Conservation (phyloP, 2,888 invertebrate genomes). For the Girardia tigrina region DNA sequence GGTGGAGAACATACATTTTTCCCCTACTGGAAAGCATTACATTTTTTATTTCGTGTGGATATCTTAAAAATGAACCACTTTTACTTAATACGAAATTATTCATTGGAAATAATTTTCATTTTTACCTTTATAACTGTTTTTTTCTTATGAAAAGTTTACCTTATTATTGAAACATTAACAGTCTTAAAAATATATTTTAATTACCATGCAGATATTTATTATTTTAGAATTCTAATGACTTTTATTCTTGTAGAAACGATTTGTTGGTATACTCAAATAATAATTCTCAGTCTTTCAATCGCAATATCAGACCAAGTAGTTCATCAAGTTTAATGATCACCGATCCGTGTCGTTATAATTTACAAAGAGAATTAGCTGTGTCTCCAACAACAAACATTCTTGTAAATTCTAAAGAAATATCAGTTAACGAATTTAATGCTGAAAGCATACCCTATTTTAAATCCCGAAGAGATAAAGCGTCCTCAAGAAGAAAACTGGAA, state of each 20-base stretch:
- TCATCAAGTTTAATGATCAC: not conserved
- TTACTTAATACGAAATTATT: too few species aligned
- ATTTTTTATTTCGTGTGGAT: too few species aligned
- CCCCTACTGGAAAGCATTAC: too few species aligned
- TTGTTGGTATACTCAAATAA: not conserved
- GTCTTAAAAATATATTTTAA: too few species aligned
- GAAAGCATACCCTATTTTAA: not conserved
- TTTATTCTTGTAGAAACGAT: not conserved
- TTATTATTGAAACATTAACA: too few species aligned
- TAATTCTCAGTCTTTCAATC: not conserved
- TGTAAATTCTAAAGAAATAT: not conserved
- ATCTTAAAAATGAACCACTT: too few species aligned
- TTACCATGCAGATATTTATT: too few species aligned
- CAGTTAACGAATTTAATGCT: not conserved
- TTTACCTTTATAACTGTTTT: too few species aligned
- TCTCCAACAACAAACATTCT: not conserved
- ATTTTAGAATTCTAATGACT: too few species aligned
- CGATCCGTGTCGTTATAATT: not conserved
- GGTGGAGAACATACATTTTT: too few species aligned
- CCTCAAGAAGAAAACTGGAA: slow-evolving; percentile 45
- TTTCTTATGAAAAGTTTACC: too few species aligned
- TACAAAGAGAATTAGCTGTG: not conserved
- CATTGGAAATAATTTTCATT: too few species aligned
- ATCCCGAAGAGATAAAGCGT: slow-evolving; percentile 39
- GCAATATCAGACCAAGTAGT: not conserved